These are phyloP conservation scores for Ranitomeya variabilis DNA, from an alignment of 2,113 vertebrate genomes.

Conservation along the genomic window DNA sequence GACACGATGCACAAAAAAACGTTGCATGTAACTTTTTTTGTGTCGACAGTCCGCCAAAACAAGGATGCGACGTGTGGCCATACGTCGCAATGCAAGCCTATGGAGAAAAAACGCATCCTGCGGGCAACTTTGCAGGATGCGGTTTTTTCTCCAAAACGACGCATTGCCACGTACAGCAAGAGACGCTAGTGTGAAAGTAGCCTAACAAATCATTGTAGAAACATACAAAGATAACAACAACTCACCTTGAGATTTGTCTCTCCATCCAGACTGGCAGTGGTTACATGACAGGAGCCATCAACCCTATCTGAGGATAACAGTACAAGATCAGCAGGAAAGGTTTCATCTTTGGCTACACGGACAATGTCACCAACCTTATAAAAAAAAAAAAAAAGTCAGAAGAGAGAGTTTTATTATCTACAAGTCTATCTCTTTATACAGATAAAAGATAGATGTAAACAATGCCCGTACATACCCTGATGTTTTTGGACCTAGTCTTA, in stretches of 20 bases:
- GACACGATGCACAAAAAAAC: no score
- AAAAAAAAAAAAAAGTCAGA: not conserved
- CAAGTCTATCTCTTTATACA: not conserved
- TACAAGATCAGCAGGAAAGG: conserved; percentile 92
- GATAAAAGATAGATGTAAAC: not conserved
- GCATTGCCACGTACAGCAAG: no score
- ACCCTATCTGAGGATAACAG: conserved; percentile 90
- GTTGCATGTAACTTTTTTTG: no score
- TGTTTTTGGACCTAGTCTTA: conserved; percentile 96
- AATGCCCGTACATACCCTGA: conserved; percentile 80
- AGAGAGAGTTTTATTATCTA: not conserved
- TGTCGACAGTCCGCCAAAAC: no score
- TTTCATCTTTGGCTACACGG: conserved; percentile 97
- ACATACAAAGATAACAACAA: not conserved
- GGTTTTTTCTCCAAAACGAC: no score
- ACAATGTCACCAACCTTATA: conserved; percentile 95
- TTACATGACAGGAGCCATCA: conserved; percentile 93
- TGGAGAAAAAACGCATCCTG: no score
- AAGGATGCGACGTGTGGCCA: no score
- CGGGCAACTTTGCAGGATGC: no score
- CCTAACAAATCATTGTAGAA: not conserved
- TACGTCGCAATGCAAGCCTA: no score
- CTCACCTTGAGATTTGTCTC: conserved; percentile 96
- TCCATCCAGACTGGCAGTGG: conserved; percentile 94
- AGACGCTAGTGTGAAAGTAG: no score